A percentile compares a stretch with the other conserved stretches of the same genome.
Evolutionary conservation across 2,113 vertebrate genomes (phyloP).

Genomic region (Pseudorhombus dupliciocellatus): DNA sequence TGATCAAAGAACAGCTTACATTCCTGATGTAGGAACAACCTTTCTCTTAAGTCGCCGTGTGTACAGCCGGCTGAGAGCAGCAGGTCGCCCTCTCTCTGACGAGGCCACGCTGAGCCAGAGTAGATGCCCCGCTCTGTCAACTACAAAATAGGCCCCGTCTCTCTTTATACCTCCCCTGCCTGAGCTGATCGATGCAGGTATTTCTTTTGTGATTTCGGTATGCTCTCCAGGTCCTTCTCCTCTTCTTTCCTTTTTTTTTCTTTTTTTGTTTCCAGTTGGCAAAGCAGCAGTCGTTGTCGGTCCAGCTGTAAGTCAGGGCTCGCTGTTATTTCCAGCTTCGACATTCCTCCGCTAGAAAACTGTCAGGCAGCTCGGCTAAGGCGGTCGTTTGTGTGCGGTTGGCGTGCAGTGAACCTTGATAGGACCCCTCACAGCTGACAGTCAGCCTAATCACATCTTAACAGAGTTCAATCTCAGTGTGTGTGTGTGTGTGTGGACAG

Average conservation of each 20-base stretch:
- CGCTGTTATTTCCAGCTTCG: conserved; percentile 58
- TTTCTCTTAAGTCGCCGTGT: conserved; percentile 7
- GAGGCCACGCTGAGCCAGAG: conserved; percentile 30
- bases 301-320: conserved; percentile 54
- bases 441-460: conserved; percentile 76
- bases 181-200: conserved; percentile 66
- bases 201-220: conserved; percentile 66
- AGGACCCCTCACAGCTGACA: conserved; percentile 71
- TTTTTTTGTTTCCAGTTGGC: conserved; percentile 34
- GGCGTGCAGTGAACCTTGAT: conserved; percentile 65
- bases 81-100: conserved; percentile 11
- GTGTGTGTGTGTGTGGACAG: conserved; percentile 22
- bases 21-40: conserved; percentile 1
- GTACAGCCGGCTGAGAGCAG: conserved; percentile 17
- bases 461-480: conserved; percentile 56
- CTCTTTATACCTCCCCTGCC: conserved; percentile 50
- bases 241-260: not conserved
- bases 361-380: conserved; percentile 56
- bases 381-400: conserved; percentile 54
- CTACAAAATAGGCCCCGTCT: conserved; percentile 66
- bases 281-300: conserved; percentile 36
- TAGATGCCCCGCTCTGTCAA: conserved; percentile 60
- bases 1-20: too few relatives aligned
- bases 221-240: conserved; percentile 35
- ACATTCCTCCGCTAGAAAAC: conserved; percentile 50